Evolutionary conservation across 2,888 invertebrate species (phyloP).

Genomic region (Stegophylla sp.): DNA sequence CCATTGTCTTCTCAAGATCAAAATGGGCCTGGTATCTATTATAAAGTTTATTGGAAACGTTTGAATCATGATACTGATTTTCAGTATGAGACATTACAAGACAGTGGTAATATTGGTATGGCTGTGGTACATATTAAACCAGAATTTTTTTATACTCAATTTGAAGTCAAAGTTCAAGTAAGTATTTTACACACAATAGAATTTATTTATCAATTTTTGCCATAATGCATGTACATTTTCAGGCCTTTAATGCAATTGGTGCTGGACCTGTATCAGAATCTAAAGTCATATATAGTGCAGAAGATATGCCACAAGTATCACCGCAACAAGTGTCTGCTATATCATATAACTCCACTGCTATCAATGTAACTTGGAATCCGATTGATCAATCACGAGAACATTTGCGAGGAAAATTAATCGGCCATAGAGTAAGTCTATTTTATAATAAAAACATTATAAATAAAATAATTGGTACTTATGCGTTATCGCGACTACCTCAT

Average conservation of each 20-base stretch:
- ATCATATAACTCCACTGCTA: slow-evolving; percentile 88
- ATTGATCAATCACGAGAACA: slow-evolving; percentile 83
- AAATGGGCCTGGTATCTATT: slow-evolving; percentile 87
- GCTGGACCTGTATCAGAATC: slow-evolving; percentile 81
- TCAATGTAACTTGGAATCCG: slow-evolving; percentile 90
- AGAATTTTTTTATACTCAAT: slow-evolving; percentile 81
- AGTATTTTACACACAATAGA: not conserved
- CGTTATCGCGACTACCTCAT: too few species aligned
- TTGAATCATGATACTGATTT: slow-evolving; percentile 77
- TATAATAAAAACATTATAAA: not conserved
- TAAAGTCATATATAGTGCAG: slow-evolving; percentile 81
- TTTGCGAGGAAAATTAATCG: slow-evolving; percentile 87
- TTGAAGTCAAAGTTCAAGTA: slow-evolving; percentile 83
- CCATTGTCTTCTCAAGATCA: slow-evolving; percentile 79
- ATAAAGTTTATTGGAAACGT: slow-evolving; percentile 87
- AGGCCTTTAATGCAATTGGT: slow-evolving; percentile 80
- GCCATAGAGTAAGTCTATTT: slow-evolving; percentile 75
- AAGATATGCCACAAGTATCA: slow-evolving; percentile 90
- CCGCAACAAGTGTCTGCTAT: slow-evolving; percentile 81
- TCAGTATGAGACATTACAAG: slow-evolving; percentile 74
- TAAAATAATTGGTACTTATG: not conserved
- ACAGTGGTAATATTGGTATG: slow-evolving; percentile 78
- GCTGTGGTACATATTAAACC: slow-evolving; percentile 79
- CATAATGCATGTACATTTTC: slow-evolving; percentile 1
- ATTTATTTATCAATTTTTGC: not conserved